Evolutionary conservation across 2,113 vertebrate species (phyloP), one percentile per base, ranked within the genome.

Genomic region (Silurus meridionalis): DNA sequence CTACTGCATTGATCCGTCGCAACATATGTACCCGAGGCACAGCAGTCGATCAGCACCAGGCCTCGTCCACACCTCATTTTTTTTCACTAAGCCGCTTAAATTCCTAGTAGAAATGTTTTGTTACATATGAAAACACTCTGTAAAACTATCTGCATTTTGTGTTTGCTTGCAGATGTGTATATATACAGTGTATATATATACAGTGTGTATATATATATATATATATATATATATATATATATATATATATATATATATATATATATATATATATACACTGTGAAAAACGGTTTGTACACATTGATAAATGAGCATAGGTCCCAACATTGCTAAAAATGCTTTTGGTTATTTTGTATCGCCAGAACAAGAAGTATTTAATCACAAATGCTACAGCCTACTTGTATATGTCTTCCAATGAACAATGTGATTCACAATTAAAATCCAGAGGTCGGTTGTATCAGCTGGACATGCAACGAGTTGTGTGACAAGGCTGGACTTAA

Each of bases 1-100:
- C 48, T 72, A 25, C 66, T 72, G 53, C 75, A 87, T 80, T 11
- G 48, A 71, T 87, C 64, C 3, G 0, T 83, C n/a, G 25, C 77
- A 58, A 79, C 77, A 58, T 79, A 79, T 37, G n/a, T 79, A 19
- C 57, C 78, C 1, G 9, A 23, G 78, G 57, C 78, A 23, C 78
- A 48, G 17, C 58, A 61, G 28, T 48, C 57, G 28, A 48, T 61
- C 28, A 80, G 57, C 15, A 17, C 37, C 55, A 80, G 17, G 14
- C 78, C 25, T 46, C 46, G 37, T 61, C 19, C 28, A 61, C 57
- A 23, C 57, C 57, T 11, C n/a, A 37, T 5, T 58, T 2, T 72
- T 77, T 37, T 13, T 3, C 9, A 50, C 28, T 46, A 67, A 87
- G 64, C 64, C 28, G 37, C 74, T 61, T 66, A 52, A 17, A 57